Evolutionary conservation across 2,113 vertebrate species (phyloP), one percentile per base, ranked within the genome.

Genomic region (Rutilus rutilus): DNA sequence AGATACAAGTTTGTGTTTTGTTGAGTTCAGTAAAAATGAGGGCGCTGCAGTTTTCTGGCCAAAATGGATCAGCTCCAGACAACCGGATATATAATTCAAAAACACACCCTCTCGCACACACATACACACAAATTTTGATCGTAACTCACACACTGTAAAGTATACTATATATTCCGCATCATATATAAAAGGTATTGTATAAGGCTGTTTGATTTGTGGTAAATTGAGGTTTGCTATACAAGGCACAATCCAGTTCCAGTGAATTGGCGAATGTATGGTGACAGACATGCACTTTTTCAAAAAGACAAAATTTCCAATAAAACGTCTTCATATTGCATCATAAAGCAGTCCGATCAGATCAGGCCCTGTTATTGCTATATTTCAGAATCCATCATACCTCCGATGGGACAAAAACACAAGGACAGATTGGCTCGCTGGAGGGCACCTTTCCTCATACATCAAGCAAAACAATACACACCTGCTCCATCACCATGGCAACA

Each of bases 331-430:
- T 39, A 39, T 23, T 42, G 50, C 30, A 57, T 54, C 65, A 33
- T 33, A 83, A n/a, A 73, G 65, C 30, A 39, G 67, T 57, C 65
- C 21, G 50, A 83, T 83, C 65, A 6, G 65, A 83, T 57, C 81
- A 39, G 50, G 21, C 33, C 1, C 21, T 71, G 81, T 73, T 83
- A 73, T 83, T 59, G 23, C 57, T 30, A 45, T 52, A 73, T 59
- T 21, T 81, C 36, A 73, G n/a, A 75, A 80, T 81, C 60, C 25
- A 75, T 85, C 77, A 85, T 78, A 52, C 64, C 36, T 78, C 67
- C 69, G 15, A 57, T 73, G 62, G 76, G 82, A 89, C 45, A 82
- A 65, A 62, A 74, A 69, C n/a, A 87, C 73, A 85, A 59, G 86
- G 71, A 83, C 69, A 77, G 36, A 85, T 21, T 85, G 71, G 78